Base-by-base conservation (phyloP, 2,113 vertebrate species). In the Orientallactaga bullata region DNA sequence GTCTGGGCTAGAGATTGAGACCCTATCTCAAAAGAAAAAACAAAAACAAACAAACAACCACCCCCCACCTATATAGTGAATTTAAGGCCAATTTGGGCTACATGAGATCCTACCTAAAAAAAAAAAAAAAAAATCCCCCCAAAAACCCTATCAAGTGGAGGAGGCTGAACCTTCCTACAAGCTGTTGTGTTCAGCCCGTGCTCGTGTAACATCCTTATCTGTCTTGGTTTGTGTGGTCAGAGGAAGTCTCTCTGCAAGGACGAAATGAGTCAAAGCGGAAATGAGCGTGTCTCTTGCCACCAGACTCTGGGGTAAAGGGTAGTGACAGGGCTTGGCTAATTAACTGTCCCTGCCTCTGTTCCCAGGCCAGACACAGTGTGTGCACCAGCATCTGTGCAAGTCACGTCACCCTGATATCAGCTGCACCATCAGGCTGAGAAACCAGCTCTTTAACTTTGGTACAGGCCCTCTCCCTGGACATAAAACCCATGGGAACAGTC, bases 221-320 rank as follows among this genome's bases (percentile, higher is more conserved):
- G 30, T 10, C 4, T 16, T 65, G 83, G 95, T 95, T 94, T 83
- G 8, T 92, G 91, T 95, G 95, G 89, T 94, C 51, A 39, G 63
- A 71, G 47, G 91, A 81, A 8, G 9, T 72, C 39, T 68, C 74
- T 16, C 74, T 5, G 0, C 60, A n/a, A 65, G 51, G 83, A 72
- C 68, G 42, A 71, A 93, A 20, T 35, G 24, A 92, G 20, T 55
- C 55, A 16, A 81, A 88, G 63, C 51, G 85, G 78, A 92, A 92
- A 32, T 11, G 78, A 90, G 16, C 30, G 35, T 6, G 4, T 82
- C 79, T 47, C 32, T 37, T 26, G 24, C 21, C 37, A 20, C 63
- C 42, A 9, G 20, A 24, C 35, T 88, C 69, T 61, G 37, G 55
- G 85, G 73, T 21, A 88, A 92, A 90, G 85, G 65, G 72, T 76